Percentiles rank a stretch among this genome's conserved stretches.
Evolutionary conservation across 2,888 invertebrate genomes (phyloP).

Genomic region (Andrena fulva): DNA sequence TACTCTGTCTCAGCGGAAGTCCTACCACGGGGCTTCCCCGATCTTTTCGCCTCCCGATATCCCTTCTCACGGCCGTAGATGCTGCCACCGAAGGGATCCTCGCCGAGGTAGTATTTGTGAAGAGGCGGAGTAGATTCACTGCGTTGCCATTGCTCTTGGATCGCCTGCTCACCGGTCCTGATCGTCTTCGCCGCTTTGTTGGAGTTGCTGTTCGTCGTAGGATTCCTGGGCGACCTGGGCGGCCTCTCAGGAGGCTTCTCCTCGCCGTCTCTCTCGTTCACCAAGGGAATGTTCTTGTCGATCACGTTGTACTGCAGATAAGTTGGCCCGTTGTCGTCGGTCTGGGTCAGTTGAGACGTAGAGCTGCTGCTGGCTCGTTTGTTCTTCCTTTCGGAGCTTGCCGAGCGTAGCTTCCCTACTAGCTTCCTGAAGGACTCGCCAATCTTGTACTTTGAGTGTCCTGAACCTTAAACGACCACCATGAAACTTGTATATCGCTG

Average conservation of each 20-base stretch:
- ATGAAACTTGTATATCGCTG: not conserved
- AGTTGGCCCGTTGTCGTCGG: slow-evolving; percentile 83
- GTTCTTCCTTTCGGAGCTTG: slow-evolving; percentile 89
- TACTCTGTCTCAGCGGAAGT: slow-evolving; percentile 68
- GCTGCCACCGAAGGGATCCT: slow-evolving; percentile 93
- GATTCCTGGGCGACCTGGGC: slow-evolving; percentile 74
- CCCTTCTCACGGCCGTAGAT: slow-evolving; percentile 94
- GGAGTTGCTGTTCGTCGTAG: not conserved
- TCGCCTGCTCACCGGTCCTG: slow-evolving; percentile 54
- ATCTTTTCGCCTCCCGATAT: slow-evolving; percentile 86
- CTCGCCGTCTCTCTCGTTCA: slow-evolving; percentile 77
- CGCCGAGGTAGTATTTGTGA: slow-evolving; percentile 93
- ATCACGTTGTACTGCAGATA: slow-evolving; percentile 87
- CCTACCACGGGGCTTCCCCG: slow-evolving; percentile 62
- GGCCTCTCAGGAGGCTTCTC: slow-evolving; percentile 82
- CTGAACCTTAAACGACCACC: slow-evolving; percentile 63
- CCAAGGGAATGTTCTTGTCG: slow-evolving; percentile 85
- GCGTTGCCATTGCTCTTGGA: slow-evolving; percentile 73
- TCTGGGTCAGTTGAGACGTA: slow-evolving; percentile 80
- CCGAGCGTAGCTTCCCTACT: slow-evolving; percentile 93
- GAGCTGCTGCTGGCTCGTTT: slow-evolving; percentile 84
- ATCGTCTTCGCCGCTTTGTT: slow-evolving; percentile 72
- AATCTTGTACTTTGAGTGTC: slow-evolving; percentile 85
- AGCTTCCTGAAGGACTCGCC: slow-evolving; percentile 93
- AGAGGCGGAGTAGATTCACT: slow-evolving; percentile 86